These are phyloP conservation scores for Loripinus fragilis DNA, from an alignment of 2,888 invertebrate species.

Conservation along the genomic window DNA sequence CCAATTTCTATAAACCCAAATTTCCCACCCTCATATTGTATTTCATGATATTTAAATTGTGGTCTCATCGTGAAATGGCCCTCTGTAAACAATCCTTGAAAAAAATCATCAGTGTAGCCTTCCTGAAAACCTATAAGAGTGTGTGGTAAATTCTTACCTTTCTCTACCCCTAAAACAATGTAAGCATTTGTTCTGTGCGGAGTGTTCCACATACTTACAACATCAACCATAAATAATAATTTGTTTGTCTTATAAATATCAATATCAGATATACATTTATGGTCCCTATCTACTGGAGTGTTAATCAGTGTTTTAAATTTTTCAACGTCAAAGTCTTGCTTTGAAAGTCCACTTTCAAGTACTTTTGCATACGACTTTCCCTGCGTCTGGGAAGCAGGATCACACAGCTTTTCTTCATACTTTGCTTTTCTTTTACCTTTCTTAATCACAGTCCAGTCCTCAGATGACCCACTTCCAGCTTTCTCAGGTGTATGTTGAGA, in stretches of 20 bases:
- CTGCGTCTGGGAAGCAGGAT: too few relatives aligned
- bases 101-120: not conserved
- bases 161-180: constrained; percentile 5
- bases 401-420: not conserved
- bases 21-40: not conserved
- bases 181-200: constrained; percentile 37
- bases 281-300: constrained; percentile 23
- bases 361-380: not conserved
- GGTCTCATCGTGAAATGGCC: not conserved
- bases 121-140: not conserved
- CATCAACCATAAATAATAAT: constrained; percentile 34
- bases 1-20: constrained; percentile 5
- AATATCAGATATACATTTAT: constrained; percentile 35
- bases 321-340: constrained; percentile 11
- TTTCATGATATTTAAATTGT: not conserved
- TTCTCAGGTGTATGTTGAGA: not conserved
- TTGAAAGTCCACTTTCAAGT: not conserved
- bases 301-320: constrained; percentile 32
- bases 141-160: not conserved
- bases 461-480: not conserved
- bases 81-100: not conserved
- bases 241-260: constrained; percentile 35
- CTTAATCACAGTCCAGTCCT: not conserved
- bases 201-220: constrained; percentile 63
- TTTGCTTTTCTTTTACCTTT: not conserved